These are phyloP conservation scores for Tetragonula carbonaria DNA, from an alignment of 2,888 invertebrate species.

Conservation along the genomic window DNA sequence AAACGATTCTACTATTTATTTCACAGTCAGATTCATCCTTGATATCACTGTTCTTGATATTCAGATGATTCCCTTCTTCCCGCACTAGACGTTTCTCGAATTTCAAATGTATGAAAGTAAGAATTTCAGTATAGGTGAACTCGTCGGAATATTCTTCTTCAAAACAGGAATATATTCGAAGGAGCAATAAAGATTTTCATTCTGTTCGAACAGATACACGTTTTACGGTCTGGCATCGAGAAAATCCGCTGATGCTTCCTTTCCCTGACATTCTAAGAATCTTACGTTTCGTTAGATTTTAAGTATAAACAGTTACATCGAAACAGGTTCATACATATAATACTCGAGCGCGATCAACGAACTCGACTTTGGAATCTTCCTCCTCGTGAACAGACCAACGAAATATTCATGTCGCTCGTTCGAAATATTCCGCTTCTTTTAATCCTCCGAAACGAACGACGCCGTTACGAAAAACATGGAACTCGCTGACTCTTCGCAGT, in stretches of 20 bases:
- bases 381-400: not conserved
- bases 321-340: not conserved
- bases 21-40: not conserved
- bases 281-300: not conserved
- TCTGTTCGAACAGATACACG: not conserved
- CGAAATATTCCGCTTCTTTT: not conserved
- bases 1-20: not conserved
- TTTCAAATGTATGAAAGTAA: not conserved
- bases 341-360: constrained; percentile 6
- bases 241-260: constrained; percentile 6
- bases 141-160: not conserved
- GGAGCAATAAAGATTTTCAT: constrained; percentile 1
- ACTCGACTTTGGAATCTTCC: constrained; percentile 2
- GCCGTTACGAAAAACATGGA: not conserved
- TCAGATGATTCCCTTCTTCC: not conserved
- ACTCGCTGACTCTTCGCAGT: not conserved
- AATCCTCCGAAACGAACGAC: not conserved
- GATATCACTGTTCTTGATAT: not conserved
- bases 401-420: constrained; percentile 12
- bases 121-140: not conserved
- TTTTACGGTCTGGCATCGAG: not conserved
- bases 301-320: constrained; percentile 20
- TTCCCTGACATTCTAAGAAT: not conserved
- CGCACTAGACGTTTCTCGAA: not conserved
- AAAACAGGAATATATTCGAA: not conserved